Evolutionary conservation across 2,888 invertebrate genomes (phyloP).

Genomic region (Drosophila affinis): DNA sequence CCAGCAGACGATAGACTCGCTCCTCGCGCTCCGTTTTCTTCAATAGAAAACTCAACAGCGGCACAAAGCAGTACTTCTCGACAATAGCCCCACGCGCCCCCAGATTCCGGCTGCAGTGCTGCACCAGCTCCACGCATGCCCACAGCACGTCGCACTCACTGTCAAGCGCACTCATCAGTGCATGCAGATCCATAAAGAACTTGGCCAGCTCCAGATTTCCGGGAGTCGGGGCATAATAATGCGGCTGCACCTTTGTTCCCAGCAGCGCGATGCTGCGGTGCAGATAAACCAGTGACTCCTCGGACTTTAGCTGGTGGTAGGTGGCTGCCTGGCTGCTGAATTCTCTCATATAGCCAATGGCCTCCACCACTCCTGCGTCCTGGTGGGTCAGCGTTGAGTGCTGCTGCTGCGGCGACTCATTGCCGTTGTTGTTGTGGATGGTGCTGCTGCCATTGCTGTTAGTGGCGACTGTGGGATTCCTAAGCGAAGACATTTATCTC

Average conservation of each 20-base stretch:
- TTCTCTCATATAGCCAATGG: constrained; percentile 78
- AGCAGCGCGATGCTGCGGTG: constrained; percentile 80
- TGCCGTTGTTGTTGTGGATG: constrained; percentile 33
- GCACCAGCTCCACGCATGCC: constrained; percentile 79
- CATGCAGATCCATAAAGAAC: constrained; percentile 82
- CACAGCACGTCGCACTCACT: constrained; percentile 78
- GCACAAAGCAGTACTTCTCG: constrained; percentile 81
- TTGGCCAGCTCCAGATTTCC: constrained; percentile 77
- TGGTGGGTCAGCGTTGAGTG: constrained; percentile 15
- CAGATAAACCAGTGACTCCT: constrained; percentile 76
- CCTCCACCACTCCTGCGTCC: constrained; percentile 60
- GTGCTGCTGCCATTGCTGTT: constrained; percentile 13
- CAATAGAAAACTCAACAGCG: constrained; percentile 76
- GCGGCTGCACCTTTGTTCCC: constrained; percentile 71
- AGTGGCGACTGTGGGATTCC: constrained; percentile 27
- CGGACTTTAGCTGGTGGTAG: constrained; percentile 73
- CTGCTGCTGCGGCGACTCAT: constrained; percentile 40
- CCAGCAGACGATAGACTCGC: constrained; percentile 72
- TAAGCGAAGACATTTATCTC: constrained; percentile 40
- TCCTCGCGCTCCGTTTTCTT: constrained; percentile 73
- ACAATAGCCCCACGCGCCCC: constrained; percentile 78
- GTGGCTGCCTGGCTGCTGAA: constrained; percentile 73
- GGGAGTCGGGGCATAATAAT: constrained; percentile 68
- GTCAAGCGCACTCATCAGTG: constrained; percentile 74
- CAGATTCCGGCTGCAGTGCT: constrained; percentile 80